Percentiles rank a stretch among this genome's conserved stretches.
Evolutionary conservation across 2,888 invertebrate species (phyloP).

Genomic region (Melanargia galathea): DNA sequence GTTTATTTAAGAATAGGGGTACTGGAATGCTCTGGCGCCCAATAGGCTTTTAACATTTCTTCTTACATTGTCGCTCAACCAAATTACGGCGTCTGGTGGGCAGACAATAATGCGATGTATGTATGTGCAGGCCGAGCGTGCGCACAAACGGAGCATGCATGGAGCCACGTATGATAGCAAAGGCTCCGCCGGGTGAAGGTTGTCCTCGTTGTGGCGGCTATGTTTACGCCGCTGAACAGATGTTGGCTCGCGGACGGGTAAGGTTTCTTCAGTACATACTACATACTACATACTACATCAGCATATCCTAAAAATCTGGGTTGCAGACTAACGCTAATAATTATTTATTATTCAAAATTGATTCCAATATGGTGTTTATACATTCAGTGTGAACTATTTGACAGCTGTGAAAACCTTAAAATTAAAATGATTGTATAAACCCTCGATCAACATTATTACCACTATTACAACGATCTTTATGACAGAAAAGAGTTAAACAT

Average conservation of each 20-base stretch:
- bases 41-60: constrained; percentile 77
- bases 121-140: constrained; percentile 62
- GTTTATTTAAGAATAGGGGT: constrained; percentile 59
- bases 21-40: constrained; percentile 63
- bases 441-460: neutral
- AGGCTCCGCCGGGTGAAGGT: constrained; percentile 92
- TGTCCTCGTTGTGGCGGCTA: constrained; percentile 94
- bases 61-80: constrained; percentile 70
- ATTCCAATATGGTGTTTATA: neutral
- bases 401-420: constrained; percentile 3
- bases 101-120: constrained; percentile 49
- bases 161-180: constrained; percentile 88
- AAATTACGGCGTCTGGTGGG: constrained; percentile 38
- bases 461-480: neutral
- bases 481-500: neutral
- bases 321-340: neutral
- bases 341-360: neutral
- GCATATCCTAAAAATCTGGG: neutral
- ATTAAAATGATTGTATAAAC: neutral
- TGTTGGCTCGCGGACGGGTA: constrained; percentile 94
- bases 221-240: constrained; percentile 95
- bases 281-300: neutral
- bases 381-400: neutral
- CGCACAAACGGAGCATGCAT: constrained; percentile 84
- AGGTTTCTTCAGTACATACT: constrained; percentile 59